Evolutionary conservation across 2,888 invertebrate species (phyloP).

Genomic region (Conistra vaccinii): DNA sequence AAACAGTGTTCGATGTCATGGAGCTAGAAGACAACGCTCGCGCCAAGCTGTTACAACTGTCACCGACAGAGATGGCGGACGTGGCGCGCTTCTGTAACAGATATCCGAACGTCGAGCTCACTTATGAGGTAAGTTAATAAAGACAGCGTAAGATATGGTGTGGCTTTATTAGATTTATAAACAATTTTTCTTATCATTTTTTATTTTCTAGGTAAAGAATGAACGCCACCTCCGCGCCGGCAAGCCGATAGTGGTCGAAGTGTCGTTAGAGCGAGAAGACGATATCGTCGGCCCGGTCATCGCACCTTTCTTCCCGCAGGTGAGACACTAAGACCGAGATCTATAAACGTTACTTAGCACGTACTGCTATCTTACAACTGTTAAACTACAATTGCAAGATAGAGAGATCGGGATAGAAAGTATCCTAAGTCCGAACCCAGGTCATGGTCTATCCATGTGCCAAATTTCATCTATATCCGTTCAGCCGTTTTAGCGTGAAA

Average conservation of each 20-base stretch:
- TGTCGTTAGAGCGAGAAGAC: conserved; percentile 98
- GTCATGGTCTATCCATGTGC: too few relatives aligned
- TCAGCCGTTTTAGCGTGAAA: too few relatives aligned
- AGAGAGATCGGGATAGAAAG: too few relatives aligned
- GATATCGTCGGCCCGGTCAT: conserved; percentile 99
- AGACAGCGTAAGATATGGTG: too few relatives aligned
- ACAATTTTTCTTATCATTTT: too few relatives aligned
- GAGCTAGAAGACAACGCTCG: conserved; percentile 98
- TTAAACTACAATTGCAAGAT: too few relatives aligned
- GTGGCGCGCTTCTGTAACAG: conserved; percentile 99
- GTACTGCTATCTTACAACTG: too few relatives aligned
- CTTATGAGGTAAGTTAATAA: conserved; percentile 93
- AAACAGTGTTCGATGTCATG: conserved; percentile 98
- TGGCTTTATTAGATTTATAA: too few relatives aligned
- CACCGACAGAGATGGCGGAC: conserved; percentile 98
- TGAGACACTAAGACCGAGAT: background rate
- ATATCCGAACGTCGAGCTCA: conserved; percentile 99
- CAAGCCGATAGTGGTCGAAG: conserved; percentile 95
- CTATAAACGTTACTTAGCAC: too few relatives aligned
- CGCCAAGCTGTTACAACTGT: conserved; percentile 94
- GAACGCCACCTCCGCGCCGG: conserved; percentile 92
- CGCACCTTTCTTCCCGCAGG: conserved; percentile 99
- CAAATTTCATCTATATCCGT: too few relatives aligned
- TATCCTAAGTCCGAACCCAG: too few relatives aligned
- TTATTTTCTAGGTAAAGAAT: conserved; percentile 77